These are phyloP conservation scores for Kradibia gibbosae DNA, from an alignment of 1,140 invertebrate species.

Conservation along the genomic window DNA sequence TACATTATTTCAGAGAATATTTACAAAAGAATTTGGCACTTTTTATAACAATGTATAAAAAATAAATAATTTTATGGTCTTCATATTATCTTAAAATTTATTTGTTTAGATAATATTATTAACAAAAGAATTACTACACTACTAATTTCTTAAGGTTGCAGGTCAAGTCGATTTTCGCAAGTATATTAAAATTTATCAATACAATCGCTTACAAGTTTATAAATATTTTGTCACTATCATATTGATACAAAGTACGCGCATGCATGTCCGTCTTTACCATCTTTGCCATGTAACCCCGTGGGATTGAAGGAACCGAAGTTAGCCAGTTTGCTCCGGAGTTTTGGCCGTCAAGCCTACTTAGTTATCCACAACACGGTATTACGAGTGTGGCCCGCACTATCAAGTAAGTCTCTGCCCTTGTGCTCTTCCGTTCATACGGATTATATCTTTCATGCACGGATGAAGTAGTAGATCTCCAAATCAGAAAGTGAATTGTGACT, in stretches of 20 bases:
- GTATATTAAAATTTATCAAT: neutral
- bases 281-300: neutral
- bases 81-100: too few relatives aligned
- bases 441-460: conserved; percentile 24
- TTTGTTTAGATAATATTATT: too few relatives aligned
- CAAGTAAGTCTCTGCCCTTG: conserved; percentile 15
- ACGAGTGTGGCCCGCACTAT: conserved; percentile 20
- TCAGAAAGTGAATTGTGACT: neutral
- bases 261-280: neutral
- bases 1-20: too few relatives aligned
- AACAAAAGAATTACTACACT: too few relatives aligned
- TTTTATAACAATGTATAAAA: too few relatives aligned
- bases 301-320: neutral
- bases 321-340: conserved; percentile 39
- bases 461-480: neutral
- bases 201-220: neutral
- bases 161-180: too few relatives aligned
- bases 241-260: conserved; percentile 8
- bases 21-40: too few relatives aligned
- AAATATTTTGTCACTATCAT: neutral
- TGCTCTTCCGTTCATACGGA: conserved; percentile 12
- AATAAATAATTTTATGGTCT: too few relatives aligned
- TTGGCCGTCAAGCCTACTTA: conserved; percentile 18
- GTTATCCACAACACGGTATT: neutral
- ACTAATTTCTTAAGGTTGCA: too few relatives aligned